Evolutionary conservation across 2,113 vertebrate species (phyloP).

Genomic region (Nanorana parkeri): DNA sequence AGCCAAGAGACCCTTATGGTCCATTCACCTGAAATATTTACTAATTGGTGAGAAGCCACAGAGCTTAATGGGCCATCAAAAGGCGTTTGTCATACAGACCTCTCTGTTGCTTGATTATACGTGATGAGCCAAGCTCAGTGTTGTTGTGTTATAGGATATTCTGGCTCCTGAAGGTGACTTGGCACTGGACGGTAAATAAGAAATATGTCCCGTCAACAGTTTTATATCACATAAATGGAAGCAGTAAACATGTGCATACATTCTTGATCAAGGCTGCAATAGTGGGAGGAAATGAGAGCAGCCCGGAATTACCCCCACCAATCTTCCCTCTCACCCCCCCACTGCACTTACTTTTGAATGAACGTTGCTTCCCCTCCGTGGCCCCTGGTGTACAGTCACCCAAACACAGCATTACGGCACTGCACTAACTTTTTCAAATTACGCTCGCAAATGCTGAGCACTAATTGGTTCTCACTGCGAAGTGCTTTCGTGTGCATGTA

Average conservation of each 20-base stretch:
- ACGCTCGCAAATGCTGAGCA: too few relatives aligned
- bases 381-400: too few relatives aligned
- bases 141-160: background rate
- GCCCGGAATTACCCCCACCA: too few relatives aligned
- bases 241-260: background rate
- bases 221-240: background rate
- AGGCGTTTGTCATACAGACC: constrained; percentile 11
- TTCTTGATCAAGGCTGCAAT: background rate
- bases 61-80: background rate
- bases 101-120: background rate
- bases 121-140: background rate
- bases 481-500: too few relatives aligned
- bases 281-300: background rate
- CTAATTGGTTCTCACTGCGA: too few relatives aligned
- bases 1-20: constrained; percentile 24
- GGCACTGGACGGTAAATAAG: background rate
- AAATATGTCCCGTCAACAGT: background rate
- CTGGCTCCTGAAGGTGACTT: background rate
- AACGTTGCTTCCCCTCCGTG: too few relatives aligned
- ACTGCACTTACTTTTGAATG: too few relatives aligned
- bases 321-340: too few relatives aligned
- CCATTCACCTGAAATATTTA: constrained; percentile 42
- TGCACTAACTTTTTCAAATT: too few relatives aligned
- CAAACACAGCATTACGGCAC: too few relatives aligned
- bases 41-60: constrained; percentile 32